phyloP scores from a whole-genome alignment of 2,113 vertebrate genomes.

The Odontesthes bonariensis region DNA sequence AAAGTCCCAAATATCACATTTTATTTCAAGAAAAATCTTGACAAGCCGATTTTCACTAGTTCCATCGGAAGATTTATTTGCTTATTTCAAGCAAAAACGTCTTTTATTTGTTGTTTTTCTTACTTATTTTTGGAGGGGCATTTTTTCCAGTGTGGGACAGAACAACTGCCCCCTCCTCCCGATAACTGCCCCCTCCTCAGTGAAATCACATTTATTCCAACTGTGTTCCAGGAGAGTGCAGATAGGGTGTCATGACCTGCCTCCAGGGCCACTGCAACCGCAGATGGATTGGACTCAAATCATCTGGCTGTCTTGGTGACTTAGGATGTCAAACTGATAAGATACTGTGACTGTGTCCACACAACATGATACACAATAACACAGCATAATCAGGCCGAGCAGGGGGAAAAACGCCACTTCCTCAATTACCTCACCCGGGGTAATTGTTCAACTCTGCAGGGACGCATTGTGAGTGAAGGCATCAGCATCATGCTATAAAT shows the following conservation, averaged over 20 bases:
- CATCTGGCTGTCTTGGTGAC: slow-evolving; percentile 61
- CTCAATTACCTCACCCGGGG: slow-evolving; percentile 88
- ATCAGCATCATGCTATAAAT: slow-evolving; percentile 93
- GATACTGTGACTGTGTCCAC: slow-evolving; percentile 67
- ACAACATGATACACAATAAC: slow-evolving; percentile 52
- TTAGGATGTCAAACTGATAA: slow-evolving; percentile 78
- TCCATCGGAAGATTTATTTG: too few relatives aligned
- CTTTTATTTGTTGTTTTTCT: too few relatives aligned
- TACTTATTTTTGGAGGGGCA: too few relatives aligned
- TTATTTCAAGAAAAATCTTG: too few relatives aligned
- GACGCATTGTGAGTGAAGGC: slow-evolving; percentile 85
- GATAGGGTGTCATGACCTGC: slow-evolving; percentile 55
- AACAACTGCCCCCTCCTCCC: slow-evolving; percentile 46
- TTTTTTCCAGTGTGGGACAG: too few relatives aligned
- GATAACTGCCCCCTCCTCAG: slow-evolving; percentile 20
- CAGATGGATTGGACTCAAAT: slow-evolving; percentile 73
- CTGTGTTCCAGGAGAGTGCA: slow-evolving; percentile 60
- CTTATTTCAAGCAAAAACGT: too few relatives aligned
- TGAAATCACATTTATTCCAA: slow-evolving; percentile 48
- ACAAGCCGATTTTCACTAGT: too few relatives aligned
- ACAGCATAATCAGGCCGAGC: slow-evolving; percentile 62
- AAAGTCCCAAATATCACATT: too few relatives aligned
- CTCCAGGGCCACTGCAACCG: slow-evolving; percentile 57
- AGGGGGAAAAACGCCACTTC: slow-evolving; percentile 65
- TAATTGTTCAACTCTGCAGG: slow-evolving; percentile 86